Conservation (phyloP, 1,140 invertebrate genomes). For the Drosophila sp. region DNA sequence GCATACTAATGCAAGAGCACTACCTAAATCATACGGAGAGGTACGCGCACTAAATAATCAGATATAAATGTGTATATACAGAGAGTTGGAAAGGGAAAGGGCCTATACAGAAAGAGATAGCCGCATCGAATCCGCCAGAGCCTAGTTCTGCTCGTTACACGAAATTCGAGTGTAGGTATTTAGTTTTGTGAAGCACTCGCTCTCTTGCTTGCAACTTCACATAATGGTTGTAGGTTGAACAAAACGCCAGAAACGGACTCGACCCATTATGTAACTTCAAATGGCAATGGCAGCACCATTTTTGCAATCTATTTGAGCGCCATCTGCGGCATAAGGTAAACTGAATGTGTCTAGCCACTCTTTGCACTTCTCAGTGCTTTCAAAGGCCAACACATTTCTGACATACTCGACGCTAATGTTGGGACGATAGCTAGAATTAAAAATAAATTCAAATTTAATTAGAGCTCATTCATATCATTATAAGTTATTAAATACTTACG, state of each 20-base stretch:
- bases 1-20: neutral
- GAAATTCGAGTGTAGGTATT: conserved; percentile 22
- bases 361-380: conserved; percentile 91
- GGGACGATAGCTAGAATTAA: conserved; percentile 95
- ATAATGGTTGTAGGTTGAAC: conserved; percentile 11
- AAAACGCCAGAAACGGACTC: conserved; percentile 7
- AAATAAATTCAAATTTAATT: neutral
- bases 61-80: conserved; percentile 20
- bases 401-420: conserved; percentile 94
- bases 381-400: conserved; percentile 93
- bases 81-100: conserved; percentile 5
- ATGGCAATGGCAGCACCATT: conserved; percentile 70
- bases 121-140: conserved; percentile 23
- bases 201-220: conserved; percentile 4
- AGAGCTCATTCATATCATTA: neutral
- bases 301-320: conserved; percentile 81
- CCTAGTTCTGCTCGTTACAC: neutral
- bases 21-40: conserved; percentile 21
- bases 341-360: conserved; percentile 94
- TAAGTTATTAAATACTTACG: conserved; percentile 90
- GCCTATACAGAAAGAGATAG: neutral
- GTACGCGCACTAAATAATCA: conserved; percentile 17
- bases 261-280: conserved; percentile 44
- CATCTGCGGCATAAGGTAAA: conserved; percentile 89
- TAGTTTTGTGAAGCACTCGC: conserved; percentile 14